Percentiles rank a stretch among this genome's conserved stretches.
Evolutionary conservation across 1,140 invertebrate genomes (phyloP).

Genomic region (Sinella curviseta): DNA sequence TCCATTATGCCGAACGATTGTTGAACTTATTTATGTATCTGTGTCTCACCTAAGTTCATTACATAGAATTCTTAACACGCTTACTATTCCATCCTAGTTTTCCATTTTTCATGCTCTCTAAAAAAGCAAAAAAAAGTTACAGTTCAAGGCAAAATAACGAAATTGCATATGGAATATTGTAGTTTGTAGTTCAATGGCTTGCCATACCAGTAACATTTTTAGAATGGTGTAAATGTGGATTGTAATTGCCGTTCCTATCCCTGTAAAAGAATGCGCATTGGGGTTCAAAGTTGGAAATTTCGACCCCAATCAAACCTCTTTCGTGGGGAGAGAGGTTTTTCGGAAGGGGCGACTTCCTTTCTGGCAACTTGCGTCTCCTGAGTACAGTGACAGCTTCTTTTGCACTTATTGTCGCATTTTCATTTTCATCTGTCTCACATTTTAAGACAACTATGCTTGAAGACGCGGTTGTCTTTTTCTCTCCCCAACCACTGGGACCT

Average conservation of each 20-base stretch:
- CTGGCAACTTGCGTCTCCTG: not conserved
- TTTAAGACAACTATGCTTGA: not conserved
- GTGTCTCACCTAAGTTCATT: too few species aligned
- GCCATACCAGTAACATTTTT: not conserved
- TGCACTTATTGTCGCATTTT: not conserved
- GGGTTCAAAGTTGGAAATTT: conserved; percentile 7
- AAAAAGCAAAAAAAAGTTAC: too few species aligned
- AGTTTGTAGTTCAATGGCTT: not conserved
- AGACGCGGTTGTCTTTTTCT: too few species aligned
- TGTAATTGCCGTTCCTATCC: not conserved
- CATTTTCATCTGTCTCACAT: not conserved
- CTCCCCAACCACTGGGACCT: not conserved
- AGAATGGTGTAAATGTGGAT: conserved; percentile 16
- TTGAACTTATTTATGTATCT: too few species aligned
- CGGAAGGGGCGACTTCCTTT: not conserved
- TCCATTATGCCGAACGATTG: too few species aligned
- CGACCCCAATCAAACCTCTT: conserved; percentile 5
- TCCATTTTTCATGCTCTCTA: too few species aligned
- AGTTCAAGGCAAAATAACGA: too few species aligned
- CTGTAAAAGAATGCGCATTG: conserved; percentile 18
- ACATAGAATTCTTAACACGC: too few species aligned
- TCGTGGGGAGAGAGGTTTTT: not conserved
- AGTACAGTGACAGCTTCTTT: not conserved
- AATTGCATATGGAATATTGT: too few species aligned
- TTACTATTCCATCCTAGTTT: too few species aligned